These are phyloP conservation scores for Pristionchus japonicus DNA, from an alignment of 2,888 invertebrate species.

Conservation along the genomic window DNA sequence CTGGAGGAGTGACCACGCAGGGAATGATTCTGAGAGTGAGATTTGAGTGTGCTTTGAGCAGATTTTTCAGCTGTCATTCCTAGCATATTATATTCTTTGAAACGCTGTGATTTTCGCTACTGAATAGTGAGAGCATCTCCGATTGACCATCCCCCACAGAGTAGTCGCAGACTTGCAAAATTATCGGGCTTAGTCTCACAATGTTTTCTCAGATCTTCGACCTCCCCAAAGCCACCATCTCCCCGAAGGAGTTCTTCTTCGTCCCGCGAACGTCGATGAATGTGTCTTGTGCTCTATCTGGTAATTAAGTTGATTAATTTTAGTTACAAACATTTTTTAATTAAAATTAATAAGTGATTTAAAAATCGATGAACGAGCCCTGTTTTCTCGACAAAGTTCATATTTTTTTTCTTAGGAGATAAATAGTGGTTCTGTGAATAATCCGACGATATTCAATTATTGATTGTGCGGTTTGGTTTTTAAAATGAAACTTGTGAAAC, in stretches of 20 bases:
- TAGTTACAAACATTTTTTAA: too few species aligned
- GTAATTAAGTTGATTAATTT: conserved; percentile 50
- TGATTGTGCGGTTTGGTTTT: too few species aligned
- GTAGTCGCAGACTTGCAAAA: too few species aligned
- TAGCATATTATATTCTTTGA: too few species aligned
- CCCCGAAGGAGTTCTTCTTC: conserved; percentile 69
- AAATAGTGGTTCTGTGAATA: background rate
- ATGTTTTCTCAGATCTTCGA: conserved; percentile 68
- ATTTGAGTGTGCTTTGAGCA: too few species aligned
- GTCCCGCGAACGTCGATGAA: conserved; percentile 70
- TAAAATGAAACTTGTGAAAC: background rate
- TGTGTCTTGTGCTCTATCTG: conserved; percentile 72
- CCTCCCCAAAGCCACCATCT: conserved; percentile 71
- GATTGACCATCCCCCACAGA: too few species aligned
- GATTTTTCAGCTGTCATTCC: too few species aligned
- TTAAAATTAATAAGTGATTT: background rate
- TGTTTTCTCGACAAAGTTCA: too few species aligned
- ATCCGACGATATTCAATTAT: background rate
- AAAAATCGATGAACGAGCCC: too few species aligned
- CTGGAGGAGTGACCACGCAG: conserved; percentile 76
- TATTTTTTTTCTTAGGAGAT: background rate
- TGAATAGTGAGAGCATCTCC: too few species aligned
- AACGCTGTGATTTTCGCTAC: too few species aligned
- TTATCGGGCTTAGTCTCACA: too few species aligned
- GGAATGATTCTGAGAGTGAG: conserved; percentile 62